phyloP scores from a whole-genome alignment of 2,113 vertebrate species.

The Callocephalon fimbriatum region DNA sequence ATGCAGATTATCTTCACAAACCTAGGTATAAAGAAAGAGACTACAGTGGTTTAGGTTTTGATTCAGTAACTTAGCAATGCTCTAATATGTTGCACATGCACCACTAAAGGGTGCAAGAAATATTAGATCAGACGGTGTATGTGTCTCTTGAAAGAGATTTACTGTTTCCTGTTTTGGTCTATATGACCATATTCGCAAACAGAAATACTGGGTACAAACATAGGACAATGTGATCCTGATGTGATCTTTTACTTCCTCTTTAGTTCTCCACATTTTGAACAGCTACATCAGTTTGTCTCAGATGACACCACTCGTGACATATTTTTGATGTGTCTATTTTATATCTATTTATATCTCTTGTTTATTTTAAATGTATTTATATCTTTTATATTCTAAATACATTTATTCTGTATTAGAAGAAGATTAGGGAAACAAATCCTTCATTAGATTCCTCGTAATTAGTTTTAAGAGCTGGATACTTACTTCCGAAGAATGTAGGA shows the following conservation, averaged over 20 bases:
- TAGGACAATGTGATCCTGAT: background rate
- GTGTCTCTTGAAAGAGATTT: background rate
- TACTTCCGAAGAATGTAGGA: background rate
- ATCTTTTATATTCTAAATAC: background rate
- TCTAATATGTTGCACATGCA: background rate
- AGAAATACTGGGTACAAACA: background rate
- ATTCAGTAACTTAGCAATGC: background rate
- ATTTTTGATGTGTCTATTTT: background rate
- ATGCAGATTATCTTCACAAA: background rate
- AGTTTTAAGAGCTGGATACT: background rate
- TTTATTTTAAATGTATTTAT: background rate
- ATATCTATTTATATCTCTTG: background rate
- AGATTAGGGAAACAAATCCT: background rate
- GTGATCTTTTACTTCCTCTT: background rate
- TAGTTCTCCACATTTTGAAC: background rate
- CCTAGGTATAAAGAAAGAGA: background rate
- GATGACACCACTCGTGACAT: background rate
- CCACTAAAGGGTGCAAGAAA: background rate
- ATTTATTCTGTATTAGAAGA: background rate
- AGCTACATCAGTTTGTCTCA: background rate
- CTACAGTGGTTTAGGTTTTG: background rate
- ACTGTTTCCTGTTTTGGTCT: background rate
- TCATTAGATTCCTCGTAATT: background rate
- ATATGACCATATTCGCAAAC: background rate
- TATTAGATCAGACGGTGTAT: background rate